phyloP scores from a whole-genome alignment of 1,140 invertebrate genomes.

The Pseudomyrmex gracilis region DNA sequence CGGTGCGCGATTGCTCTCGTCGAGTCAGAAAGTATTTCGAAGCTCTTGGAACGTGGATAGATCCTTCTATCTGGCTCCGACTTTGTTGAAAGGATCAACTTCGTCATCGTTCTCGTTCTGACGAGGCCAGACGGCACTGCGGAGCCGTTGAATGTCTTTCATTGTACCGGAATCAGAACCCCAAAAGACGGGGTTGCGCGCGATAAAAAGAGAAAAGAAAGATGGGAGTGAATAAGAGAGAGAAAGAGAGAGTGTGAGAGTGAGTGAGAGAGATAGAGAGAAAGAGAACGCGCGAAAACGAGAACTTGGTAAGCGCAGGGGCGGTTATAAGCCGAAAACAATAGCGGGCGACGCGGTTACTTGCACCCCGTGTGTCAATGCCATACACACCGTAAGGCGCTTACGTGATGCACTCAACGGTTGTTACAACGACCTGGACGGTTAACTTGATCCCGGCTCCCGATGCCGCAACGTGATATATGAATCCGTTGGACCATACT shows the following conservation, averaged over 20 bases:
- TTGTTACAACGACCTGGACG: constrained; percentile 66
- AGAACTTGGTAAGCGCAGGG: constrained; percentile 45
- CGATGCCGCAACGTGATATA: constrained; percentile 62
- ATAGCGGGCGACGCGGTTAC: constrained; percentile 67
- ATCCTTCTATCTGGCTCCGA: constrained; percentile 50
- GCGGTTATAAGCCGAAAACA: constrained; percentile 74
- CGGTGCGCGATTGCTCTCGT: constrained; percentile 38
- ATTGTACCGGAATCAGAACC: constrained; percentile 66
- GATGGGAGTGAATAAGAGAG: neutral
- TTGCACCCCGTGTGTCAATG: constrained; percentile 72
- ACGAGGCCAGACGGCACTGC: constrained; percentile 49
- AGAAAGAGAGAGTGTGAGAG: neutral
- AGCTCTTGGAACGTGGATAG: constrained; percentile 45
- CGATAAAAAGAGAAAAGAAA: constrained; percentile 5
- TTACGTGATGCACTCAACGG: constrained; percentile 68
- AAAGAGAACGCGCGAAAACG: constrained; percentile 22
- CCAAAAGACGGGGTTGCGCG: constrained; percentile 38
- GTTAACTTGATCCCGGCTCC: constrained; percentile 71
- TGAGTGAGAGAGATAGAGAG: neutral
- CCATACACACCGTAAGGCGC: constrained; percentile 73
- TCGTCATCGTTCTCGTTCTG: constrained; percentile 28
- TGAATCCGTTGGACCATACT: constrained; percentile 63
- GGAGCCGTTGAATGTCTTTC: constrained; percentile 51
- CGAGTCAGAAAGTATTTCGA: constrained; percentile 53
- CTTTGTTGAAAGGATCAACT: constrained; percentile 25